phyloP scores from a whole-genome alignment of 2,113 vertebrate genomes.

The Barbus barbus region DNA sequence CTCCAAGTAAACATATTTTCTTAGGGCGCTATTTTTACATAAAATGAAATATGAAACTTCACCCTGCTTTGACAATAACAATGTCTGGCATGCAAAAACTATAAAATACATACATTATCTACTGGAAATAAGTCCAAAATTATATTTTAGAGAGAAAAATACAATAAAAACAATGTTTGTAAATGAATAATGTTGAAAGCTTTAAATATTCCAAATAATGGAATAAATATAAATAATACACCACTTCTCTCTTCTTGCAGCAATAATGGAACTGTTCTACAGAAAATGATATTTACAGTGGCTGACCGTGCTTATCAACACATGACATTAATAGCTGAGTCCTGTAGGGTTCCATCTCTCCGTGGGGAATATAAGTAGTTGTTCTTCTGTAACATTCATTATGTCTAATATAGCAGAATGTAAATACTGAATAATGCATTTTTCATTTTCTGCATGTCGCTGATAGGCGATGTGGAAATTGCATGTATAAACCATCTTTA shows the following conservation, averaged over 20 bases:
- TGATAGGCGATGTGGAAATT: constrained; percentile 28
- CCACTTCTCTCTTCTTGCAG: background rate
- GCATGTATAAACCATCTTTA: constrained; percentile 44
- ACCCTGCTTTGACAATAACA: constrained; percentile 39
- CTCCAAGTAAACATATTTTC: constrained; percentile 71
- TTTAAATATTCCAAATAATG: background rate
- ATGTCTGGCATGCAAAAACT: background rate
- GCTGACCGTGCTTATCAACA: constrained; percentile 2
- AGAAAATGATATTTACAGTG: constrained; percentile 15
- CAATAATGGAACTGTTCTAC: background rate
- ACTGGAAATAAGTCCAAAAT: constrained; percentile 46
- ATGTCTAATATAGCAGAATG: constrained; percentile 34
- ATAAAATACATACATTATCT: constrained; percentile 41
- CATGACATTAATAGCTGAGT: background rate
- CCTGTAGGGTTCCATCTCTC: constrained; percentile 11
- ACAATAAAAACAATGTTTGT: constrained; percentile 7
- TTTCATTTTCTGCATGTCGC: constrained; percentile 47
- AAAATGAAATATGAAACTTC: constrained; percentile 60
- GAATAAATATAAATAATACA: background rate
- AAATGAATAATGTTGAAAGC: background rate
- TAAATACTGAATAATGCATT: constrained; percentile 57
- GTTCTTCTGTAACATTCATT: constrained; percentile 30
- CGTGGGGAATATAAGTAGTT: constrained; percentile 28
- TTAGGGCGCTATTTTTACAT: constrained; percentile 64
- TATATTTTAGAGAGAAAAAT: background rate